These are phyloP conservation scores for Myotis vivesi DNA, from an alignment of 2,797 vertebrate genomes.

Conservation along the genomic window DNA sequence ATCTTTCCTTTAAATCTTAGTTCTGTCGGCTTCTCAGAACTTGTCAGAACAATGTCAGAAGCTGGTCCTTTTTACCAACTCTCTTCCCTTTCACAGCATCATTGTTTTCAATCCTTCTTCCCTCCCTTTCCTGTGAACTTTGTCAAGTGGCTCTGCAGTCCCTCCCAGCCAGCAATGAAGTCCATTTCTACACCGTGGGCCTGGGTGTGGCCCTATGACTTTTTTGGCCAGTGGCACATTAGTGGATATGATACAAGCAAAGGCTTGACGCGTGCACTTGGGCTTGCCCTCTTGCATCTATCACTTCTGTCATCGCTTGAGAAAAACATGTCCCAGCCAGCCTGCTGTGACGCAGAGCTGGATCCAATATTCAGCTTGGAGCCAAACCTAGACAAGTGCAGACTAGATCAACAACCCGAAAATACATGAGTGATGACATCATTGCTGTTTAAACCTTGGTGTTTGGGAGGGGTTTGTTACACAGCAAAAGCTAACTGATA, in stretches of 20 bases:
- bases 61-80: not conserved
- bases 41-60: not conserved
- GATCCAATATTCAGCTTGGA: not conserved
- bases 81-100: not conserved
- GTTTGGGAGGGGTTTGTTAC: not conserved
- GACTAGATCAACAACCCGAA: too few relatives aligned
- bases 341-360: not conserved
- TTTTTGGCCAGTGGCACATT: not conserved
- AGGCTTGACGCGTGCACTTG: not conserved
- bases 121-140: not conserved
- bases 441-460: not conserved
- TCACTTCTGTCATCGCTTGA: not conserved
- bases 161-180: not conserved
- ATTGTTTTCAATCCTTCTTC: not conserved
- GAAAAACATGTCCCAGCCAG: not conserved
- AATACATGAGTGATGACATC: rapidly evolving
- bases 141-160: not conserved
- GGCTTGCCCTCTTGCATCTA: not conserved
- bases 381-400: not conserved
- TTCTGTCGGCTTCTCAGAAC: not conserved
- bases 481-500: not conserved
- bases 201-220: not conserved
- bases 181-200: not conserved
- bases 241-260: not conserved
- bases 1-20: not conserved